Percentiles rank a stretch among this genome's conserved stretches.
phyloP scores from a whole-genome alignment of 2,113 vertebrate species.

The Sakesphorus luctuosus region DNA sequence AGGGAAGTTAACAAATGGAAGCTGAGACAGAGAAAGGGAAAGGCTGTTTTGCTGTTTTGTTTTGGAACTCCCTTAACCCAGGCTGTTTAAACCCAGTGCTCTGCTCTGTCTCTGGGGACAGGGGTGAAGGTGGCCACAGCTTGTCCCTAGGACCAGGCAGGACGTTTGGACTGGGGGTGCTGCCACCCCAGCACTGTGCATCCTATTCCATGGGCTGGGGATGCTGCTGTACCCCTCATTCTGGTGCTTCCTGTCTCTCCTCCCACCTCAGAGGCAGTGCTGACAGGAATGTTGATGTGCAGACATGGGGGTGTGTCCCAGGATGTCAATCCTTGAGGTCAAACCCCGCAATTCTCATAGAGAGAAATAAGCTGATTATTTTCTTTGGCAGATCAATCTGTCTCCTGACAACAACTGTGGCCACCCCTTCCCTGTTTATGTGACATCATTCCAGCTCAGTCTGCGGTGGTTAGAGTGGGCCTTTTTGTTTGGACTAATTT shows the following conservation, averaged over 20 bases:
- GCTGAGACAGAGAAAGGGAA: background rate
- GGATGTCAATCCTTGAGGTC: background rate
- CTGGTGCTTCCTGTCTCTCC: accelerated
- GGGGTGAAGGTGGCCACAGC: background rate
- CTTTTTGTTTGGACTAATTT: slow-evolving; percentile 20
- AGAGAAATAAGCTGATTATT: accelerated
- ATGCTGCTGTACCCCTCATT: background rate
- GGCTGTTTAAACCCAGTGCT: background rate
- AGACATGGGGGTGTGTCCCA: accelerated
- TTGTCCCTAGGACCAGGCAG: accelerated
- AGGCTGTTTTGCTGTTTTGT: background rate
- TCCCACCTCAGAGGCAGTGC: background rate
- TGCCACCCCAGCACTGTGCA: background rate
- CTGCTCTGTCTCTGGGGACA: background rate
- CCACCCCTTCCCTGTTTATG: background rate
- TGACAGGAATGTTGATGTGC: accelerated
- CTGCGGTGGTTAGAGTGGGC: accelerated
- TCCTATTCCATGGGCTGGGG: background rate
- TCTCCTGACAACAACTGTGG: background rate
- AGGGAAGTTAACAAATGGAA: background rate
- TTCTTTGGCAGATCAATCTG: background rate
- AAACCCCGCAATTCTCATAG: background rate
- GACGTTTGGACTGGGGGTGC: background rate
- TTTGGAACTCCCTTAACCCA: background rate
- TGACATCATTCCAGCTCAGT: background rate